Base-by-base conservation (phyloP, 2,113 vertebrate species). In the Nematolebias whitei region DNA sequence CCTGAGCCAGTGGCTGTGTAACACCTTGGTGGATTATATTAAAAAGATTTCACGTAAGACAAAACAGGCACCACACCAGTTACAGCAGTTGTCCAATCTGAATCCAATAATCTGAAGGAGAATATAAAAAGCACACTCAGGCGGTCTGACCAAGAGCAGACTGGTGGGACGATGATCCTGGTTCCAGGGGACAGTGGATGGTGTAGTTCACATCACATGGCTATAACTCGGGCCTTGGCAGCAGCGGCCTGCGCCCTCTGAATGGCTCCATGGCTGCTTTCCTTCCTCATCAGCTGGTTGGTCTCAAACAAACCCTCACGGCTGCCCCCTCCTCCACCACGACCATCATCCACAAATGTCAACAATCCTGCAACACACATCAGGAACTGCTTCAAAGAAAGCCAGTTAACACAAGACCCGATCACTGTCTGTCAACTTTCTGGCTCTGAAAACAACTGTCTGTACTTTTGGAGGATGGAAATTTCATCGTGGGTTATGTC, bases 271-370 rank as follows among this genome's bases (percentile, higher is more conserved):
- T 94, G 90, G 74, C 95, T 95, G 88, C 92, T 95, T 92, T 96
- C 97, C 16, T 93, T 87, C 78, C 94, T 93, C 66, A 91, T 87
- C 75, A 99, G 93, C 91, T 95, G 95, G 90, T 95, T 98, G 90
- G 94, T 96, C 86, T 98, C 96, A 47, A 99, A 99, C 73, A 98
- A 81, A 2, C 98, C 97, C 82, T 98, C 97, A 0, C 96, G 85
- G 76, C 68, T 24, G 38, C 65, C 19, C 88, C 93, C 64, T 93
- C 93, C 48, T 93, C 76, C 68, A 90, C 93, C 41, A 84, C 94
- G 69, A 92, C 88, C 95, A 24, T 95, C 94, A 0, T 98, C 96
- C 0, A 91, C 91, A 71, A 96, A 96, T 5, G 94, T 95, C 86
- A 99, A 85, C 76, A 96, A 88, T 32, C 97, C 97, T 99, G 90